Evolutionary conservation across 2,797 vertebrate species (phyloP).

Genomic region (Phrynocephalus vlangalii): DNA sequence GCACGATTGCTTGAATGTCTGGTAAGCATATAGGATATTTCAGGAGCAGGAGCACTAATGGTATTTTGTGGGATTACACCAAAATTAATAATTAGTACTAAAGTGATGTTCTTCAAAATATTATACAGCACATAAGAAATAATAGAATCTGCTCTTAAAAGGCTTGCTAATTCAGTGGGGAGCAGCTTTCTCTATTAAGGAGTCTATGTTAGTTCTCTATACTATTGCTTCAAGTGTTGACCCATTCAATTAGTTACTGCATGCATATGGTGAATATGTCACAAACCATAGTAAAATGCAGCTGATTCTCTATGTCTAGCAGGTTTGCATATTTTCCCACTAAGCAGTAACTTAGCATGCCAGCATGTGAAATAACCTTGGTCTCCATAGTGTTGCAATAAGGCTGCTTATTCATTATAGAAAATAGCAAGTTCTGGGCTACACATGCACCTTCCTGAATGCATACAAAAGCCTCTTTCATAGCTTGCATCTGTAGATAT

Average conservation of each 20-base stretch:
- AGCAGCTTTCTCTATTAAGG: background rate
- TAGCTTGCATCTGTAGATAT: too few species aligned
- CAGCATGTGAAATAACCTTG: background rate
- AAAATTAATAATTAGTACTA: background rate
- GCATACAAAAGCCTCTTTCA: too few species aligned
- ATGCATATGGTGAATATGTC: background rate
- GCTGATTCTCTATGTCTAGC: background rate
- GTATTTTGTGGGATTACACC: conserved; percentile 9
- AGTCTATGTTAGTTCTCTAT: background rate
- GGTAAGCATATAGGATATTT: conserved; percentile 78
- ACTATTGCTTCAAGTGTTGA: background rate
- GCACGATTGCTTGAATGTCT: conserved; percentile 96
- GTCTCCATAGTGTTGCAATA: background rate
- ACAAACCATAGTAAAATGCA: background rate
- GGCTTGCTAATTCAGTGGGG: background rate
- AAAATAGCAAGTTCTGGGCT: background rate
- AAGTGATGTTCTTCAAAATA: background rate
- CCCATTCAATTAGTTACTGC: background rate
- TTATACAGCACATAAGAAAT: background rate
- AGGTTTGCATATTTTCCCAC: too few species aligned
- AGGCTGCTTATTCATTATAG: background rate
- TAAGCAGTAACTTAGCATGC: too few species aligned
- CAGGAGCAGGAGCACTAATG: background rate
- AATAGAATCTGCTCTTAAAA: background rate
- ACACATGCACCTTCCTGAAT: too few species aligned